These are phyloP conservation scores for Ernsta delagoae DNA, from an alignment of 2,888 invertebrate genomes.

Conservation along the genomic window DNA sequence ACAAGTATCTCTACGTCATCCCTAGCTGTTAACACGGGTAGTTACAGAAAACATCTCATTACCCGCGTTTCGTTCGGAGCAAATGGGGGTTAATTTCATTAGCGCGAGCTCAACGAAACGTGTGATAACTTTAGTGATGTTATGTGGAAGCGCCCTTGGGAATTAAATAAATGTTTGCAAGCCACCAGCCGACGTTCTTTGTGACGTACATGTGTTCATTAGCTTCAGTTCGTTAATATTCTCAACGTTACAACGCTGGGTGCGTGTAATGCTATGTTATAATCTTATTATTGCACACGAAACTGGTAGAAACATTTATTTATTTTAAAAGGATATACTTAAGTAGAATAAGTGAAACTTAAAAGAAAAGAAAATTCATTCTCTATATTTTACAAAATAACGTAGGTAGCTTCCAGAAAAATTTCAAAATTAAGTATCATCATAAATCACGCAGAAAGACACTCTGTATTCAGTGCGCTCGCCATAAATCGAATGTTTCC, in stretches of 20 bases:
- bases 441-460: conserved; percentile 18
- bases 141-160: conserved; percentile 73
- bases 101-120: conserved; percentile 80
- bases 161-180: conserved; percentile 56
- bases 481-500: conserved; percentile 31
- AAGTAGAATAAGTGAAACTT: too few relatives aligned
- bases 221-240: conserved; percentile 41
- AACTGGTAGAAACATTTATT: background rate
- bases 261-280: background rate
- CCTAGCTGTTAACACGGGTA: conserved; percentile 58
- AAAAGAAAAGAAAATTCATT: too few relatives aligned
- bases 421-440: background rate
- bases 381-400: too few relatives aligned
- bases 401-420: too few relatives aligned
- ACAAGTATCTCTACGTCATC: background rate
- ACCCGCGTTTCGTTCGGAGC: conserved; percentile 67
- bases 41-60: conserved; percentile 72
- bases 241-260: conserved; percentile 6
- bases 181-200: conserved; percentile 48
- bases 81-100: conserved; percentile 83
- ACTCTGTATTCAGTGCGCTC: conserved; percentile 17
- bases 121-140: conserved; percentile 82
- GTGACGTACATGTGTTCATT: conserved; percentile 61
- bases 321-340: too few relatives aligned
- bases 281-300: background rate